Percentiles rank a stretch among this genome's conserved stretches.
These are phyloP conservation scores for Callimorpha dominula DNA, from an alignment of 2,888 invertebrate genomes.

Conservation along the genomic window DNA sequence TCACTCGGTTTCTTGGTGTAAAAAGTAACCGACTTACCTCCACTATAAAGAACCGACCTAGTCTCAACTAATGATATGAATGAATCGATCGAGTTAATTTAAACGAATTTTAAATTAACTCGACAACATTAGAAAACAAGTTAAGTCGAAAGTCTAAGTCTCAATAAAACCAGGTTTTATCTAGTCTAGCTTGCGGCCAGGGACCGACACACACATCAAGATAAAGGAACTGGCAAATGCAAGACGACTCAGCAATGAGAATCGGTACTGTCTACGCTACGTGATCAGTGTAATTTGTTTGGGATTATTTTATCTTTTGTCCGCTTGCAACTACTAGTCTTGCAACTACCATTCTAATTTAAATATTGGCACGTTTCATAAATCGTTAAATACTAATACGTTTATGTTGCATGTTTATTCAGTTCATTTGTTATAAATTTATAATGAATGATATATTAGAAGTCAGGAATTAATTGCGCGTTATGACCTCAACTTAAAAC, in stretches of 20 bases:
- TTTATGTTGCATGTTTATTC: constrained; percentile 40
- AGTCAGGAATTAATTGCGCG: constrained; percentile 66
- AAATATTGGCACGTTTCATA: constrained; percentile 28
- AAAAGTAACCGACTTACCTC: constrained; percentile 50
- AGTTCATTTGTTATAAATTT: constrained; percentile 33
- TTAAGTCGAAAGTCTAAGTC: constrained; percentile 1
- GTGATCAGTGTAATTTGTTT: constrained; percentile 39
- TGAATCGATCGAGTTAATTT: too few species aligned
- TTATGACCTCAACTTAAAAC: constrained; percentile 69
- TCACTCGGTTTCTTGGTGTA: constrained; percentile 56
- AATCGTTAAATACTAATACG: constrained; percentile 27
- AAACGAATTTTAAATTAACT: not conserved
- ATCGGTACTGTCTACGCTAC: constrained; percentile 41
- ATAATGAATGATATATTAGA: constrained; percentile 59
- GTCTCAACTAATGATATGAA: constrained; percentile 2
- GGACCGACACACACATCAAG: not conserved
- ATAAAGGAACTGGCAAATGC: constrained; percentile 18
- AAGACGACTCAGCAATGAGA: constrained; percentile 37
- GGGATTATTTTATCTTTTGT: constrained; percentile 36
- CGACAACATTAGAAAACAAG: not conserved
- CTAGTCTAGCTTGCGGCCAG: not conserved
- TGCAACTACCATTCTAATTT: constrained; percentile 26
- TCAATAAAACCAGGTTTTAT: constrained; percentile 15
- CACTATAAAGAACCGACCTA: constrained; percentile 31
- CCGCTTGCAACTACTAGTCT: constrained; percentile 16